Conservation (phyloP, 2,888 invertebrate species). For the Apamea sordens region DNA sequence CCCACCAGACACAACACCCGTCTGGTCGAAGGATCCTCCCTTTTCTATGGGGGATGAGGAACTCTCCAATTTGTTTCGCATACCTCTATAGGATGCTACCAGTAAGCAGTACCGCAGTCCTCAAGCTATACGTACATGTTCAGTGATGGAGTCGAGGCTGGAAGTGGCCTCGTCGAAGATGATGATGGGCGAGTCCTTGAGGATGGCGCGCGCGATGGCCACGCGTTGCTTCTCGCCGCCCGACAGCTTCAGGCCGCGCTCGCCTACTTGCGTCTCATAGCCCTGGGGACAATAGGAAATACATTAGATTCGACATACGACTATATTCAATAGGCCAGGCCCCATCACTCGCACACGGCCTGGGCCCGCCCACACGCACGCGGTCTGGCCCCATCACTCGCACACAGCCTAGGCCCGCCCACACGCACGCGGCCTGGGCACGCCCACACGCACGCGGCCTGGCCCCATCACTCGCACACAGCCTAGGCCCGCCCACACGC, state of each 20-base stretch:
- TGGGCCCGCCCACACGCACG: no score
- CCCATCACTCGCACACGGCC: no score
- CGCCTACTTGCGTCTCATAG: slow-evolving; percentile 95
- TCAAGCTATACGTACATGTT: slow-evolving; percentile 92
- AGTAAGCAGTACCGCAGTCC: no score
- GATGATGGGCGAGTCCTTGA: slow-evolving; percentile 98
- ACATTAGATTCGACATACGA: no score
- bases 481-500: no score
- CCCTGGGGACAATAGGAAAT: slow-evolving; percentile 71
- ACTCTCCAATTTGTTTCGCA: neutral
- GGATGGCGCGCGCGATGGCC: slow-evolving; percentile 98
- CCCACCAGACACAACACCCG: no score
- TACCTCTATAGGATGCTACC: neutral
- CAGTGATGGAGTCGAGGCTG: slow-evolving; percentile 98
- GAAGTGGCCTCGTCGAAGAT: slow-evolving; percentile 99
- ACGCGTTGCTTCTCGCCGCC: slow-evolving; percentile 99
- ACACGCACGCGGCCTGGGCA: no score
- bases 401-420: no score
- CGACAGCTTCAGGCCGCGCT: slow-evolving; percentile 93
- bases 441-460: no score
- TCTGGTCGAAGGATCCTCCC: neutral
- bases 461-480: no score
- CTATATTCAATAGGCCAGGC: neutral
- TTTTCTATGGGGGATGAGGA: neutral
- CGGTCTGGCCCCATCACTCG: no score